Evolutionary conservation across 1,140 invertebrate genomes (phyloP), one percentile per base, ranked within the genome.

Genomic region (Sitobion miscanthi): DNA sequence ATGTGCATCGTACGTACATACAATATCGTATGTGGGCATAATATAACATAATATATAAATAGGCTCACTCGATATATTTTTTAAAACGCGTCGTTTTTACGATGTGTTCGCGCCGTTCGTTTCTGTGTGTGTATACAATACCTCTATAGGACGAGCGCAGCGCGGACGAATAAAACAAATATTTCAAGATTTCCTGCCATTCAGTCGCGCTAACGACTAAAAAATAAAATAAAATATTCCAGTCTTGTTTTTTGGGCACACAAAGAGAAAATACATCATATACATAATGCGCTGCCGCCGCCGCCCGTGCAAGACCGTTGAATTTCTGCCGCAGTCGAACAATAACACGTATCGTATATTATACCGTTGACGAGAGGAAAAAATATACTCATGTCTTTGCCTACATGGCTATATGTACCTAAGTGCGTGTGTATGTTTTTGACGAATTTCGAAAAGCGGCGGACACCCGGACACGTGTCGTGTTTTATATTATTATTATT

Each of bases 121-220:
- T 62, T 89, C 25, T 88, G 17, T 87, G 52, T n/a, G 47, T 54
- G 23, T 62, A 52, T 49, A 49, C n/a, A 49, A 30, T 47, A 54
- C 9, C 8, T 21, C 11, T 52, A 90, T 30, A 35, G 25, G 54
- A 25, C 38, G 54, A 38, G 11, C 42, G 42, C 49, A 38, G 57
- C 25, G 35, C 42, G 69, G 57, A 91, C 82, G 82, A 86, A 93
- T 86, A 93, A 92, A 86, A 93, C 82, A 93, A 93, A 93, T 86
- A 85, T 86, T 93, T 93, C 91, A 52, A 93, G 82, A 93, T 93
- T 93, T 93, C 91, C 91, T 93, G 91, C 91, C 91, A 57, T 93
- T 93, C 91, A 57, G 91, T 85, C 49, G 91, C 35, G 91, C 91
- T 85, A 85, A 92, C 91, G 91, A 86, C 21, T 91, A 77, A 91